Base-by-base conservation (phyloP, 1,140 invertebrate genomes). In the Heliconius himera region DNA sequence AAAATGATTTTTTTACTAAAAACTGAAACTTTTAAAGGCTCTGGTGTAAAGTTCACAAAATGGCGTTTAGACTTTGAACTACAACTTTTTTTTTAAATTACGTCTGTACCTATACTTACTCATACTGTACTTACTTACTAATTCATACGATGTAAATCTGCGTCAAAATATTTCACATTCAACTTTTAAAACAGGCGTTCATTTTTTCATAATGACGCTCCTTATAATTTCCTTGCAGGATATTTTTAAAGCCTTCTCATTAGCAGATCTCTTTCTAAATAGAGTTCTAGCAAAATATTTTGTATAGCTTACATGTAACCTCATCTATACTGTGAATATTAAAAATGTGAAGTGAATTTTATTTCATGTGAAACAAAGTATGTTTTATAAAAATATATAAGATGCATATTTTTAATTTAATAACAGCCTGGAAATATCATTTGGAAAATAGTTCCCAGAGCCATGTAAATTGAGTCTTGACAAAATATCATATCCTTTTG, bases 231-330 rank as follows among this genome's bases (percentile, higher is more conserved):
- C 22, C 54, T 76, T 41, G 22, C 38, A 70, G 38, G 56, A 76
- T 70, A 60, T 76, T 20, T 66, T 49, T 46, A 29, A 76, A 49
- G 38, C 60, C 22, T 29, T 49, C 60, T 76, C 74, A 46, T 46
- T 76, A 76, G 54, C 29, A 76, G n/a, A 76, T 76, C 41, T 22
- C 18, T 36, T 74, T 11, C 26, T 76, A 56, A 76, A 76, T 76
- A 66, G 74, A 41, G 33, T 13, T 22, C 18, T 46, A 46, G 26
- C n/a, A 41, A 41, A 66, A 26, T 22, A 26, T 76, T 49, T 76
- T 16, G 41, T 66, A 66, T 66, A 29, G 60, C 13, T 66, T 66
- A 66, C 60, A 66, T 66, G 26, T 66, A 66, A 66, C 60, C 2
- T 16, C 26, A 29, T 66, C 60, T 66, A 29, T 60, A 60, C 26